Conservation (phyloP, 2,797 vertebrate genomes). For the Mus minutoides region DNA sequence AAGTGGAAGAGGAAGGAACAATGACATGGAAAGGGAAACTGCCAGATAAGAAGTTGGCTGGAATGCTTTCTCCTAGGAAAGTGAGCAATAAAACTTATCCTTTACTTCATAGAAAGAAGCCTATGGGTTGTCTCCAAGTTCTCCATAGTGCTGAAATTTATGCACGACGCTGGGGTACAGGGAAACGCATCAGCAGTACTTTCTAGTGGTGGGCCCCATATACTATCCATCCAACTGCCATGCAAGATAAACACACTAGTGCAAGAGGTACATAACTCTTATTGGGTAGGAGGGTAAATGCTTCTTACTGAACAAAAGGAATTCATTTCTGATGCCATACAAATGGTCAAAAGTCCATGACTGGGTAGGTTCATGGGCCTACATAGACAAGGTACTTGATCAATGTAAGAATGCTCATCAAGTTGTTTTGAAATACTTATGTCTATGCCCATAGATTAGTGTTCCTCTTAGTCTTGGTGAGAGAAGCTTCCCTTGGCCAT, state of each 20-base stretch:
- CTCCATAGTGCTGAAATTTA: background rate
- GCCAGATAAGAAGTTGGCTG: background rate
- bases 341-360: background rate
- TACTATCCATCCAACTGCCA: background rate
- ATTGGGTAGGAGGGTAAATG: background rate
- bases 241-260: background rate
- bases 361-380: background rate
- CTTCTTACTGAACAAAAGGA: background rate
- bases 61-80: background rate
- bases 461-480: background rate
- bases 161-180: background rate
- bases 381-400: background rate
- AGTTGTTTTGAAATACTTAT: background rate
- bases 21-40: background rate
- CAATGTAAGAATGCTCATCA: background rate
- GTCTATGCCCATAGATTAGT: background rate
- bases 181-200: background rate
- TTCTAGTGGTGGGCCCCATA: background rate
- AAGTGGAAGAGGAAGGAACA: background rate
- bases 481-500: background rate
- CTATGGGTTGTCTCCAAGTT: background rate
- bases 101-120: background rate
- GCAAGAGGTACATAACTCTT: too few species aligned
- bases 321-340: background rate
- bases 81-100: background rate